Conservation (phyloP, 2,797 vertebrate species). For the Myotis vivesi region DNA sequence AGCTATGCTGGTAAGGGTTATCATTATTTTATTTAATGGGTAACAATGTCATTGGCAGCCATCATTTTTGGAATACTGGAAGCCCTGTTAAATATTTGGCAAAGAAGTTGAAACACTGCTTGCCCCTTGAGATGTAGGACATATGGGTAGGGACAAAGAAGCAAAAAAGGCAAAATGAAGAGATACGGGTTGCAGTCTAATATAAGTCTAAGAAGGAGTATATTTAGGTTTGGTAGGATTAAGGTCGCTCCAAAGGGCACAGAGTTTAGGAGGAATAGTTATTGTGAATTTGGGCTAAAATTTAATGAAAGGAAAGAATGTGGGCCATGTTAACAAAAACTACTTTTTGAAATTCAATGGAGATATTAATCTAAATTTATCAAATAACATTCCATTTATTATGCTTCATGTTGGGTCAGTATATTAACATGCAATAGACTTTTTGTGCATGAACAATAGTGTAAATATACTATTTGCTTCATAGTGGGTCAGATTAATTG, state of each 20-base stretch:
- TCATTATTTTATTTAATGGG: background rate
- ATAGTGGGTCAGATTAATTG: background rate
- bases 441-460: background rate
- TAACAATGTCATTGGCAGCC: background rate
- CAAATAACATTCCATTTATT: background rate
- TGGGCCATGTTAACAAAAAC: background rate
- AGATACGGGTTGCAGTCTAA: background rate
- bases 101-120: background rate
- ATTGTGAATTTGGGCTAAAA: background rate
- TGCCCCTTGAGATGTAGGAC: background rate
- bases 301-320: background rate
- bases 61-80: background rate
- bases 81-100: background rate
- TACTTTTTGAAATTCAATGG: background rate
- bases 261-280: background rate
- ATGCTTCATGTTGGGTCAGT: background rate
- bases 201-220: background rate
- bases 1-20: background rate
- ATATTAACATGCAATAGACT: background rate
- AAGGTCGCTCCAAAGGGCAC: background rate
- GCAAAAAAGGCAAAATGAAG: background rate
- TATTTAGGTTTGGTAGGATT: background rate
- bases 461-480: background rate
- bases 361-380: background rate
- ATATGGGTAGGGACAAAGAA: background rate